Evolutionary conservation across 2,113 vertebrate genomes (phyloP), one percentile per base, ranked within the genome.

Genomic region (Neodontobutis hainanensis): DNA sequence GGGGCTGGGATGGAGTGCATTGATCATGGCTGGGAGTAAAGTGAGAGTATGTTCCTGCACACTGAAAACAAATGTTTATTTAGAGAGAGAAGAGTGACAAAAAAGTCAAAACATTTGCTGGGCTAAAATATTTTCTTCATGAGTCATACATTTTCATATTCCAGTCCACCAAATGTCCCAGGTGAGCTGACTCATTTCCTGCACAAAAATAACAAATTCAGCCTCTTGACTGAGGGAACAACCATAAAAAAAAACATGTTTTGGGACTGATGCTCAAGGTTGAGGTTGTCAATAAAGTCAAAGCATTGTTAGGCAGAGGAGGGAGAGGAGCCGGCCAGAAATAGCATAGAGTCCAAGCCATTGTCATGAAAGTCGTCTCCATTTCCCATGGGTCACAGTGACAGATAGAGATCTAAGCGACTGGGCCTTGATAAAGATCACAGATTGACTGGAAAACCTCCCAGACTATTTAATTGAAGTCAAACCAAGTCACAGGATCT

Each of bases 401-500:
- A 77, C 87, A 89, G 85, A 93, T 93, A 91, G 82, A 86, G 87
- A 93, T 93, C 93, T 91, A 85, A 89, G 90, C 80, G 86, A 80
- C 84, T 81, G 85, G 14, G 65, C 52, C 78, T 85, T 84, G 92
- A 94, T 94, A 93, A 92, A 89, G 89, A 92, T 94, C 89, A 87
- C 85, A 87, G 84, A 92, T 92, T 70, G 90, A 92, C 88, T 83
- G 66, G 76, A 82, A 84, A 89, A 73, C 84, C 88, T 90, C 88
- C 90, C 88, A 16, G 60, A 85, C 90, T 89, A 92, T 90, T 92
- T 92, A 93, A 94, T 92, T 92, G 92, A 93, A 94, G 90, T 92
- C 91, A 93, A 92, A 89, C 86, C 78, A 85, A 90, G 90, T 90
- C 90, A 87, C 86, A 89, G 82, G 78, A 88, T 89, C 89, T 89